phyloP scores from a whole-genome alignment of 2,888 invertebrate species.

The Dryocosmus kuriphilus region DNA sequence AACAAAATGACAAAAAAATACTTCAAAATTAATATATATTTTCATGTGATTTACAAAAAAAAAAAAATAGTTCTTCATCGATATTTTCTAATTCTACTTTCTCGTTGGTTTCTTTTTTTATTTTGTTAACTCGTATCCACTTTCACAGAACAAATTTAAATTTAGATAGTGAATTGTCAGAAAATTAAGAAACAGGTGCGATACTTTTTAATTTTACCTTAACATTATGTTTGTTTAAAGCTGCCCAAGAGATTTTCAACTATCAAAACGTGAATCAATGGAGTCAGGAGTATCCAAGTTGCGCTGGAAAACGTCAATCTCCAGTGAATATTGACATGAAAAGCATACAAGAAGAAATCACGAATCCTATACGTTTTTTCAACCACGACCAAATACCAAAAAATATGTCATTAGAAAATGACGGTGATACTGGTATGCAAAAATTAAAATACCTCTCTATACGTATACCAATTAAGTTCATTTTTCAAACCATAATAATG shows the following conservation, averaged over 20 bases:
- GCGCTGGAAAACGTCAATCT: conserved; percentile 7
- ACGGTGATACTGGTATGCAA: background rate
- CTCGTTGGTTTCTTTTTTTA: too few relatives aligned
- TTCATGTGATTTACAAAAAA: too few relatives aligned
- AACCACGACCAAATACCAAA: background rate
- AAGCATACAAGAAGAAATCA: background rate
- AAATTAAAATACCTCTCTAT: too few relatives aligned
- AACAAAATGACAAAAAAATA: too few relatives aligned
- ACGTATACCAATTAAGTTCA: too few relatives aligned
- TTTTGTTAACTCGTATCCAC: background rate
- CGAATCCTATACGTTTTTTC: background rate
- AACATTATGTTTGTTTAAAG: background rate
- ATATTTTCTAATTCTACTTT: too few relatives aligned
- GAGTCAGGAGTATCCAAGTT: background rate
- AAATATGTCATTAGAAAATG: background rate
- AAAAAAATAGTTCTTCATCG: too few relatives aligned
- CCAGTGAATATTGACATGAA: conserved; percentile 7
- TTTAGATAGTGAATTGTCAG: background rate
- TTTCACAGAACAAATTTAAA: background rate
- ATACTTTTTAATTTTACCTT: background rate
- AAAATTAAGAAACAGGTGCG: background rate
- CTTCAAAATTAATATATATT: too few relatives aligned
- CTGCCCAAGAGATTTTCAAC: background rate
- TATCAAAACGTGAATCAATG: background rate
- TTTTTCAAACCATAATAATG: background rate